Evolutionary conservation across 1,140 invertebrate species (phyloP).

Genomic region (Cotesia typhae): DNA sequence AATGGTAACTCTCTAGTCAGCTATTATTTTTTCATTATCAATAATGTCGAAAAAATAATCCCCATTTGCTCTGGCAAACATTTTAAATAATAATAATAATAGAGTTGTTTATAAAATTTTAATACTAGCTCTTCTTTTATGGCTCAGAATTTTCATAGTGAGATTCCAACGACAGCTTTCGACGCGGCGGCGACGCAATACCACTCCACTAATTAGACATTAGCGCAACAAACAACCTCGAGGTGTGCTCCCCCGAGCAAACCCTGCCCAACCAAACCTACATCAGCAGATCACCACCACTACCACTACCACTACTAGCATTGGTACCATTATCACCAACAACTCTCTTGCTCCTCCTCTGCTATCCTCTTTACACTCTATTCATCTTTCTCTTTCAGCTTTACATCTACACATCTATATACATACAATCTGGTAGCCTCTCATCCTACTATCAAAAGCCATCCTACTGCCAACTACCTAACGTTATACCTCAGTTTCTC

Average conservation of each 20-base stretch:
- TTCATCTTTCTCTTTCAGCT: no score
- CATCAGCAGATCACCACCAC: slow-evolving; percentile 2
- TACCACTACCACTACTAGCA: no score
- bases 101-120: background rate
- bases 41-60: no score
- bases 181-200: slow-evolving; percentile 52
- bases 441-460: background rate
- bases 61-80: no score
- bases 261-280: slow-evolving; percentile 20
- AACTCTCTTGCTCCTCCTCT: no score
- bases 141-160: slow-evolving; percentile 4
- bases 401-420: background rate
- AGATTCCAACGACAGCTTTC: background rate
- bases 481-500: slow-evolving; percentile 1
- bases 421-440: background rate
- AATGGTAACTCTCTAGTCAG: no score
- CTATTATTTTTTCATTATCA: no score
- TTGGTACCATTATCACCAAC: no score
- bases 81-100: background rate
- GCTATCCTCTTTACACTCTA: no score
- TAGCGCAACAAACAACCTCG: slow-evolving; percentile 62
- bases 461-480: background rate
- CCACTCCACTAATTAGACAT: slow-evolving; percentile 63
- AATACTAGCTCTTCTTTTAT: background rate
- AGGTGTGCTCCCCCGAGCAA: slow-evolving; percentile 41